Conservation (phyloP, 1,140 invertebrate species). For the Zaprionus davidi region DNA sequence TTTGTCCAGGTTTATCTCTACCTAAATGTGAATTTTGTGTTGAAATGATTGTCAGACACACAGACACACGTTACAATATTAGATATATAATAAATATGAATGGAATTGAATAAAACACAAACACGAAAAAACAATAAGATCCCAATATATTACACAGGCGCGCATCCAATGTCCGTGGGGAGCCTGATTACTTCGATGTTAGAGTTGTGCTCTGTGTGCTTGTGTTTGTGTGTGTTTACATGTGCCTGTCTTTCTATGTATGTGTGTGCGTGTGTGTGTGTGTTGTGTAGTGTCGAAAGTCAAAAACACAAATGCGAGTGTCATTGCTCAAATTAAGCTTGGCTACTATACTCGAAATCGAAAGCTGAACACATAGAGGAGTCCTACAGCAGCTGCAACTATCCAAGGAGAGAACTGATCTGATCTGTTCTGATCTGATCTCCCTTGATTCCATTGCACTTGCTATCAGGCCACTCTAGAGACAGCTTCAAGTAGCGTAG, state of each 20-base stretch:
- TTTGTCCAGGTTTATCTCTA: conserved; percentile 27
- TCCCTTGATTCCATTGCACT: neutral
- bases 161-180: conserved; percentile 36
- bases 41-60: conserved; percentile 2
- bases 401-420: neutral
- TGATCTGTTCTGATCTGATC: neutral
- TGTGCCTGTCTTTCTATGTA: neutral
- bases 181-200: conserved; percentile 1
- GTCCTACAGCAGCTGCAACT: neutral
- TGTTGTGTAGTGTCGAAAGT: conserved; percentile 37
- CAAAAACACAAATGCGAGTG: conserved; percentile 34
- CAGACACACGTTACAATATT: conserved; percentile 36
- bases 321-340: conserved; percentile 18
- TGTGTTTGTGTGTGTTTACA: conserved; percentile 18
- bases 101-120: conserved; percentile 43
- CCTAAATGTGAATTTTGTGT: conserved; percentile 43
- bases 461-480: neutral
- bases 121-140: conserved; percentile 46
- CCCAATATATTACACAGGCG: conserved; percentile 44
- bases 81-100: neutral
- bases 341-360: conserved; percentile 14
- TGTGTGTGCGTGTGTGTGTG: conserved; percentile 20
- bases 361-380: neutral
- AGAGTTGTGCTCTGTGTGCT: neutral
- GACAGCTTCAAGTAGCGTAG: neutral